phyloP scores from a whole-genome alignment of 2,888 invertebrate species.

The Parapristionchus giblindavisi region DNA sequence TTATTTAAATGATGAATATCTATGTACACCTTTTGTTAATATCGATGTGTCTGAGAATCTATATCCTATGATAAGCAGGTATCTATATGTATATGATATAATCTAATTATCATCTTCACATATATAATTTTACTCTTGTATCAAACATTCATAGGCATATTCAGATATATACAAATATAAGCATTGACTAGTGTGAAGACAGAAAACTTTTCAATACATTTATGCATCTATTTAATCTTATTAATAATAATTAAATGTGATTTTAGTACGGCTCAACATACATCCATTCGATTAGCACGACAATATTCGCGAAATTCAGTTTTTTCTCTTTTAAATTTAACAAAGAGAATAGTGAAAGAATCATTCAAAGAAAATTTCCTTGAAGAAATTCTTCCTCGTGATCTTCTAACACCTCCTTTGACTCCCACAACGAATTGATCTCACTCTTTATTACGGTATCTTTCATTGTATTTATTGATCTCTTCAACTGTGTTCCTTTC shows the following conservation, averaged over 20 bases:
- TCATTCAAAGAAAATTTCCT: not conserved
- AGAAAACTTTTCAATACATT: too few species aligned
- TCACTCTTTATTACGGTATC: too few species aligned
- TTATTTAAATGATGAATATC: conserved; percentile 37
- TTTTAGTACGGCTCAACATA: conserved; percentile 14
- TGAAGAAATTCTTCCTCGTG: not conserved
- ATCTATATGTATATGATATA: not conserved
- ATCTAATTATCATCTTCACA: too few species aligned
- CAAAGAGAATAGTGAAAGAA: not conserved
- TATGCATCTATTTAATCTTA: too few species aligned
- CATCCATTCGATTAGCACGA: not conserved
- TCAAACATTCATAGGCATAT: too few species aligned
- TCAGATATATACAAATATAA: too few species aligned
- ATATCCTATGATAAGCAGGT: conserved; percentile 46
- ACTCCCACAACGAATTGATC: too few species aligned
- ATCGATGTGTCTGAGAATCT: conserved; percentile 37
- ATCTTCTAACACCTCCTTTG: not conserved
- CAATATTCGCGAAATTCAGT: conserved; percentile 3
- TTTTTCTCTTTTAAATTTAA: not conserved
- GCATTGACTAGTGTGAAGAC: too few species aligned
- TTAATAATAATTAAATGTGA: not conserved
- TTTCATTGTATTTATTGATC: not conserved
- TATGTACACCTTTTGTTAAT: conserved; percentile 43
- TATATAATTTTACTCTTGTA: too few species aligned
- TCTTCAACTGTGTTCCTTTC: not conserved